Evolutionary conservation across 2,888 invertebrate genomes (phyloP).

Genomic region (Volucella inanis): DNA sequence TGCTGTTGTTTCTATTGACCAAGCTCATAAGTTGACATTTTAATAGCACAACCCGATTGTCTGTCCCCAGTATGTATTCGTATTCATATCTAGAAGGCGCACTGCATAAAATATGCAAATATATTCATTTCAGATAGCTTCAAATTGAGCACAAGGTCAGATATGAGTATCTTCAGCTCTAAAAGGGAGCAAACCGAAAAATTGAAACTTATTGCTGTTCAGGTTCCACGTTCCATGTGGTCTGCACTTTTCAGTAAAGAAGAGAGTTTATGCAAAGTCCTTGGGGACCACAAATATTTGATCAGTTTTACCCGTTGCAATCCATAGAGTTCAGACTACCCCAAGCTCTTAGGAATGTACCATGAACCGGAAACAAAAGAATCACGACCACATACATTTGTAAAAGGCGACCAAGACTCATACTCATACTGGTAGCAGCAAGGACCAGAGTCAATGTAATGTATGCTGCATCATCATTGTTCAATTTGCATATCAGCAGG

Average conservation of each 20-base stretch:
- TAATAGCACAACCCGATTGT: constrained; percentile 23
- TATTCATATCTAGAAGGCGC: constrained; percentile 46
- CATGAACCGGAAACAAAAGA: constrained; percentile 34
- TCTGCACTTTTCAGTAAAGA: constrained; percentile 23
- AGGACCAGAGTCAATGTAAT: constrained; percentile 49
- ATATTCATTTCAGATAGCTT: constrained; percentile 68
- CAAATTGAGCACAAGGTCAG: constrained; percentile 66
- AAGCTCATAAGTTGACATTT: constrained; percentile 52
- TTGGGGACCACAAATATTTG: constrained; percentile 71
- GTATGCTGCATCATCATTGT: constrained; percentile 68
- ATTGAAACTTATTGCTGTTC: constrained; percentile 30
- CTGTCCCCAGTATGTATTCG: not conserved
- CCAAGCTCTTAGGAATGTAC: constrained; percentile 28
- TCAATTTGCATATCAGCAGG: constrained; percentile 74
- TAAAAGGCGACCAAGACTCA: not conserved
- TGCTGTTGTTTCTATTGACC: constrained; percentile 35
- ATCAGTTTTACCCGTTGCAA: constrained; percentile 64
- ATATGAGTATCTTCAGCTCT: constrained; percentile 16
- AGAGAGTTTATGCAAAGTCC: constrained; percentile 52
- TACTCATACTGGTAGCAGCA: not conserved
- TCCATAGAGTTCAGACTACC: constrained; percentile 2
- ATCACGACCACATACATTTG: constrained; percentile 27
- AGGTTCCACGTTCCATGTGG: constrained; percentile 5
- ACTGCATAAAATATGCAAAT: constrained; percentile 69
- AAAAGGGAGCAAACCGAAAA: constrained; percentile 31